Base-by-base conservation (phyloP, 1,140 invertebrate species). In the Paralvinella palmiformis region DNA sequence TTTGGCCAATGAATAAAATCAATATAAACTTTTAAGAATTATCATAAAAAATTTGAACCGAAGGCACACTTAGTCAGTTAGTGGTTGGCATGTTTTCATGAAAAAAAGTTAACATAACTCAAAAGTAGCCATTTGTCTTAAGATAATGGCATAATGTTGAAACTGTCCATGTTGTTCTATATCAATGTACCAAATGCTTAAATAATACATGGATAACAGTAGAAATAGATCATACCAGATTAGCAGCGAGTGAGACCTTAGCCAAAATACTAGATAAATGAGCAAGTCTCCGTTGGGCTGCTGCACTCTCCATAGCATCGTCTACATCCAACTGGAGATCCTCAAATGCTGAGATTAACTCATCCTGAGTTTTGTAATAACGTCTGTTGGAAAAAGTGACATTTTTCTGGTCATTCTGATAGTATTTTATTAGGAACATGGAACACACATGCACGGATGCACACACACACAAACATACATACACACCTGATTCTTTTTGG, bases 281-380 rank as follows among this genome's bases (percentile, higher is more conserved):
- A 10, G 10, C 15, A 53, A 20, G 7, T 15, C 24, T 15, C 10
- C 7, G 7, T 10, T 20, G 7, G 50, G 10, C 27, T 29, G 61
- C 63, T 35, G 24, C 31, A 44, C 44, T 53, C 35, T 67, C 48
- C 33, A 64, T 66, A 10, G 67, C 58, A 36, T 69, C 66, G 10
- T 72, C 68, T 13, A 64, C 45, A 13, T 65, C 72, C 15, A 68
- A 45, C 37, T 70, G 63, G 2, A 74, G 70, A n/a, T 72, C 68
- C 52, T 78, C 75, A 65, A 69, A 78, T 0, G 72, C 70, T n/a
- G 67, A 65, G 15, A 79, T 79, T 29, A 79, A 60, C 52, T 77
- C 73, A 66, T 76, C 72, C 62, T 79, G 77, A 15, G 71, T 72
- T 62, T 77, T 77, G 67, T 79, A 79, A 63, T 72, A 79, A 2